Conservation (phyloP, 2,113 vertebrate species). For the Larimichthys polyactis region DNA sequence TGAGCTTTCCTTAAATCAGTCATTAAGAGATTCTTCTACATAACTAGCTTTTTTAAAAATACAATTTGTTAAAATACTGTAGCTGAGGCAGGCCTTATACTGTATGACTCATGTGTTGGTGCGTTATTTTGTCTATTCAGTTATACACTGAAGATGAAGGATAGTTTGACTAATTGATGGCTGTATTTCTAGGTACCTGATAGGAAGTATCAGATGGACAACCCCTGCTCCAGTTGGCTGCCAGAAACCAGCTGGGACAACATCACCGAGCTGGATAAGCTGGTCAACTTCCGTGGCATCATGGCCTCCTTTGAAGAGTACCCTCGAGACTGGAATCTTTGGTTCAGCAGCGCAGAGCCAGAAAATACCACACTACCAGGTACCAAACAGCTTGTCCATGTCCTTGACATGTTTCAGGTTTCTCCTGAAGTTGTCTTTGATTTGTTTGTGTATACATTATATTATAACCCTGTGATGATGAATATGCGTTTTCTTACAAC, state of each 20-base stretch:
- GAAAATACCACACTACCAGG: constrained; percentile 87
- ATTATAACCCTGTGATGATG: too few relatives aligned
- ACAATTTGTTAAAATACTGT: background rate
- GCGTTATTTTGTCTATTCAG: background rate
- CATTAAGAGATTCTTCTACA: too few relatives aligned
- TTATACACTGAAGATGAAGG: background rate
- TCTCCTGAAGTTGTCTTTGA: too few relatives aligned
- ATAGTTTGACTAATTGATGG: background rate
- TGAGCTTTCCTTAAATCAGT: too few relatives aligned
- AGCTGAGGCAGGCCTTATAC: background rate
- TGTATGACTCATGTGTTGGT: constrained; percentile 12
- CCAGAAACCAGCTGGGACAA: constrained; percentile 91
- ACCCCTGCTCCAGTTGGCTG: constrained; percentile 89
- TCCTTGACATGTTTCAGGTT: too few relatives aligned
- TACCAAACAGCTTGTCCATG: constrained; percentile 42
- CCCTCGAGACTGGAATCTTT: constrained; percentile 88
- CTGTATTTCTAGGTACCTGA: constrained; percentile 84
- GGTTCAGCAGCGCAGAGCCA: constrained; percentile 88
- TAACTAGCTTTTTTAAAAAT: background rate
- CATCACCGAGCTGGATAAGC: constrained; percentile 89
- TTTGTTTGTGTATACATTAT: too few relatives aligned
- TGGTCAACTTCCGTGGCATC: constrained; percentile 88
- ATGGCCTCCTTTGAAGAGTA: constrained; percentile 89
- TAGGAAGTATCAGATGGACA: constrained; percentile 88
- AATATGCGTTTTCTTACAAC: too few relatives aligned